Base-by-base conservation (phyloP, 2,113 vertebrate genomes). In the Gymnocephalus cernua region DNA sequence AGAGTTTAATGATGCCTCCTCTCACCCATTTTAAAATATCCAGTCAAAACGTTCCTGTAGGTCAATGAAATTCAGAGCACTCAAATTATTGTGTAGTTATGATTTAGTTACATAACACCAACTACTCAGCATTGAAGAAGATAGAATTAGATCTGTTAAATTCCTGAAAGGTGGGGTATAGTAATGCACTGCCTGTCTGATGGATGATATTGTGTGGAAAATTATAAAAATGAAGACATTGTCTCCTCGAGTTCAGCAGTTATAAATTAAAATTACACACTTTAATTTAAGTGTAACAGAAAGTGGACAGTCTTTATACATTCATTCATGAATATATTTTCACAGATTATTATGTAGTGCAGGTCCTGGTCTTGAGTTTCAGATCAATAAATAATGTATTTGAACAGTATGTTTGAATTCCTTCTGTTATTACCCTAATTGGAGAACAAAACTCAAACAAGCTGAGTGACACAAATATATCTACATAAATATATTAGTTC, bases 1-100 rank as follows among this genome's bases (percentile, higher is more conserved):
- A 94, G 95, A 97, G 96, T 97, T 97, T 96, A 97, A 97, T 96
- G 96, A 96, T 68, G 70, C 48, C 25, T 44, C 19, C 12, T 73
- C 57, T 75, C 41, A 0, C n/a, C 14, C 56, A 29, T 58, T 75
- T 50, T 29, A 0, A 58, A n/a, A 47, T 25, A 0, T 53, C 21
- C 6, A 25, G 4, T 72, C 15, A 23, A 38, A 61, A 63, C 44
- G 0, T 25, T 58, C 23, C 23, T 53, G 47, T 10, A 62, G 6
- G 12, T 57, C 29, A 44, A 64, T 38, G 10, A 29, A 38, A 64
- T 65, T 50, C 38, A 41, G 38, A 41, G 10, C 38, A 2, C 2
- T 65, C 27, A 19, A 7, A 45, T 53, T 51, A 44, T 1, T 14
- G 25, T n/a, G n/a, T 63, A 3, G 21, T 41, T 50, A 6, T 41